Percentiles rank a stretch among this genome's conserved stretches.
Evolutionary conservation across 2,888 invertebrate species (phyloP).

Genomic region (Villa cingulata): DNA sequence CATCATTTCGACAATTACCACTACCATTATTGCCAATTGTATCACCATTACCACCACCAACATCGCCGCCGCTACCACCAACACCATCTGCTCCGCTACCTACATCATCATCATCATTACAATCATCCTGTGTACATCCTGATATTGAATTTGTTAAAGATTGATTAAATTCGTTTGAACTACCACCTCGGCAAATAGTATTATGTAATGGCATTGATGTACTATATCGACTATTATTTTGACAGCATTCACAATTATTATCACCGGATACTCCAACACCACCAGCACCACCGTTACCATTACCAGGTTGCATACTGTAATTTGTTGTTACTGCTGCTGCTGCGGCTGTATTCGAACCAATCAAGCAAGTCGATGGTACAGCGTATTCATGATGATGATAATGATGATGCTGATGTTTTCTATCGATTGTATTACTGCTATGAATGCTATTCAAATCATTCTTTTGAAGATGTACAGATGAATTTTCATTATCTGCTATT

Average conservation of each 20-base stretch:
- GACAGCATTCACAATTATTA: slow-evolving; percentile 9
- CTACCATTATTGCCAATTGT: not conserved
- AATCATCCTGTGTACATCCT: slow-evolving; percentile 20
- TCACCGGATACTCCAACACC: not conserved
- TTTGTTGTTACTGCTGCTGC: too few relatives aligned
- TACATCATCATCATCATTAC: slow-evolving; percentile 18
- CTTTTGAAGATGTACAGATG: slow-evolving; percentile 2
- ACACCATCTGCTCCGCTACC: slow-evolving; percentile 9
- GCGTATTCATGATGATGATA: slow-evolving; percentile 35
- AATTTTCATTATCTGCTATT: slow-evolving; percentile 8
- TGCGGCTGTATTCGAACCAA: slow-evolving; percentile 6
- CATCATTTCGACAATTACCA: too few relatives aligned
- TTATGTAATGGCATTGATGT: slow-evolving; percentile 5
- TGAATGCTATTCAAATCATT: slow-evolving; percentile 9
- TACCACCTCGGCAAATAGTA: slow-evolving; percentile 6
- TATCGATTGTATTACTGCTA: slow-evolving; percentile 9
- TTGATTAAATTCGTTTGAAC: slow-evolving; percentile 9
- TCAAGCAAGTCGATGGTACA: slow-evolving; percentile 26
- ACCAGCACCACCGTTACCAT: too few relatives aligned
- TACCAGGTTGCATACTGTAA: slow-evolving; percentile 5
- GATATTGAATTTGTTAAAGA: slow-evolving; percentile 9
- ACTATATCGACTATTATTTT: slow-evolving; percentile 3
- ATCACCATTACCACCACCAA: slow-evolving; percentile 26
- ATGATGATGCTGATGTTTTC: slow-evolving; percentile 28
- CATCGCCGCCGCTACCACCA: slow-evolving; percentile 19